Conservation (phyloP, 2,797 vertebrate species). For the Falco concolor region DNA sequence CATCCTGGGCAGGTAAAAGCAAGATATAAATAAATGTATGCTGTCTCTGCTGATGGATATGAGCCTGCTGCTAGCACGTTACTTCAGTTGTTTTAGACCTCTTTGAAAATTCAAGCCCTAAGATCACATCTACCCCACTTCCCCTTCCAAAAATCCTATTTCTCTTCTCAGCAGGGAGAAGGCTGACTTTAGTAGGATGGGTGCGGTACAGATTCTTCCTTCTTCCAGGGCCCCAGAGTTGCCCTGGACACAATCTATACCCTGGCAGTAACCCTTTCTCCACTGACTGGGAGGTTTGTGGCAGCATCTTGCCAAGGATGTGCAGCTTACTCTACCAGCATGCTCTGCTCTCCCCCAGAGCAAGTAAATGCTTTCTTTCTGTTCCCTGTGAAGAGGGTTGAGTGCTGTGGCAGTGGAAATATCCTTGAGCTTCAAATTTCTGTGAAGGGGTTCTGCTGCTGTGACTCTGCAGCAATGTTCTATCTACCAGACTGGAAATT, state of each 20-base stretch:
- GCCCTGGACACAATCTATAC: neutral
- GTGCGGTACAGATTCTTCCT: neutral
- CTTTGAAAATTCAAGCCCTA: neutral
- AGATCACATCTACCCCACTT: neutral
- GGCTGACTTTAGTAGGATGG: neutral
- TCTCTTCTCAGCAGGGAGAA: neutral
- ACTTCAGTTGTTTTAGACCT: neutral
- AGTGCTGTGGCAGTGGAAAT: neutral
- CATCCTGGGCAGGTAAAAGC: slow-evolving; percentile 41
- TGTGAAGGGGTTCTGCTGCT: neutral
- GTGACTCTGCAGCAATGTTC: neutral
- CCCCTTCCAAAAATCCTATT: neutral
- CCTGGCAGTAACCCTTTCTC: neutral
- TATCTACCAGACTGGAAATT: neutral
- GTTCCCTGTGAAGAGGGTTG: neutral
- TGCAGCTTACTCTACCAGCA: neutral
- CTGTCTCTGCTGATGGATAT: neutral
- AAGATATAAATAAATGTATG: neutral
- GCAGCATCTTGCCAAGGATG: neutral
- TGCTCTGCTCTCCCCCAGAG: neutral
- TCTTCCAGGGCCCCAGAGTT: neutral
- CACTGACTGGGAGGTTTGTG: neutral
- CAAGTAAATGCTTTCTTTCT: neutral
- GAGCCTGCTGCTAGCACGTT: neutral
- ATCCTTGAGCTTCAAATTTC: neutral